Evolutionary conservation across 1,140 invertebrate species (phyloP).

Genomic region (Microplitis demolitor): DNA sequence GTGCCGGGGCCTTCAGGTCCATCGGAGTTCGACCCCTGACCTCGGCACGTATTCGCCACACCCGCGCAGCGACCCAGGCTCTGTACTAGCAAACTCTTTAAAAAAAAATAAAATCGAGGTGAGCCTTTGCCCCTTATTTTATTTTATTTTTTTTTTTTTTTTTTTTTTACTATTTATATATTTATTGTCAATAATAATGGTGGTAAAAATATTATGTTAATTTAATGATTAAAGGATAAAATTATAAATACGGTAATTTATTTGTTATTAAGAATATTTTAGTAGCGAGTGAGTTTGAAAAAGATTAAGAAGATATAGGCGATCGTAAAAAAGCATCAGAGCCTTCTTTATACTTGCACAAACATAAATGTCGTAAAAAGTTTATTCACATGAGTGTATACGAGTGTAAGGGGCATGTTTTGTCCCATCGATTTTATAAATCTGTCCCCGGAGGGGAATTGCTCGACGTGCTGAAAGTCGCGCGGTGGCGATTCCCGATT

Average conservation of each 20-base stretch:
- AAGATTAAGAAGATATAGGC: conserved; percentile 12
- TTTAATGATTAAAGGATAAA: no score
- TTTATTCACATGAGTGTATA: background rate
- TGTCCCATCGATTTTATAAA: conserved; percentile 37
- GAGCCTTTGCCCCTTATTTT: background rate
- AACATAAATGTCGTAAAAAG: background rate
- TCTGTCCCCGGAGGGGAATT: conserved; percentile 23
- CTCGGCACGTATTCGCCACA: conserved; percentile 61
- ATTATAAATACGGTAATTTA: background rate
- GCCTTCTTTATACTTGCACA: background rate
- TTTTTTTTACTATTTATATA: no score
- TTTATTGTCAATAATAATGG: no score
- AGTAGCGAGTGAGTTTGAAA: background rate
- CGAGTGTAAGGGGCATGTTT: background rate
- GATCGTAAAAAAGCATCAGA: conserved; percentile 7
- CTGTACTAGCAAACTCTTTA: conserved; percentile 37
- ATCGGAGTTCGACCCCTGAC: conserved; percentile 54
- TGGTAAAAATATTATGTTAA: no score
- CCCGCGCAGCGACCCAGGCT: conserved; percentile 45
- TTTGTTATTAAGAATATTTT: background rate
- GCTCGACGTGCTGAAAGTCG: conserved; percentile 23
- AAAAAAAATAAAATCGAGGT: background rate
- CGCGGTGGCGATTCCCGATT: conserved; percentile 39
- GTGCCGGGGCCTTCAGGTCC: conserved; percentile 36
- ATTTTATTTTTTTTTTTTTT: no score